phyloP scores from a whole-genome alignment of 92 coral and sea anemone genomes.

The Diadumene lineata region DNA sequence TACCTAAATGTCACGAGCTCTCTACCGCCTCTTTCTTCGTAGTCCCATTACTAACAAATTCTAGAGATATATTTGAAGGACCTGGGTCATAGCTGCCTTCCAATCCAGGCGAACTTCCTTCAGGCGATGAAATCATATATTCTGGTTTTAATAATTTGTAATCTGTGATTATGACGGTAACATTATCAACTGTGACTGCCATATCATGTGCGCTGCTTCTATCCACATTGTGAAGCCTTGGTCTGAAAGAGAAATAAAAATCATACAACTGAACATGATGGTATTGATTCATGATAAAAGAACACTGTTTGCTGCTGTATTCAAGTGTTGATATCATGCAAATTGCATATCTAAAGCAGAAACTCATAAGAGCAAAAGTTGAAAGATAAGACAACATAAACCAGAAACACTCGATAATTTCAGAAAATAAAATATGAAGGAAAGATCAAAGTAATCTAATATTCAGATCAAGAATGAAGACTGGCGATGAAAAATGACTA shows the following conservation, averaged over 20 bases:
- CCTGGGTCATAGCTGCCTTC: slow-evolving; percentile 63
- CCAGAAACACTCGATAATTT: too few species aligned
- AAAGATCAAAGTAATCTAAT: too few species aligned
- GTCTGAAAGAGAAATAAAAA: slow-evolving; percentile 58
- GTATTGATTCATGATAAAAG: too few species aligned
- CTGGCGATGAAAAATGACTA: too few species aligned
- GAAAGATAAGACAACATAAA: too few species aligned
- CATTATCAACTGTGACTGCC: slow-evolving; percentile 93
- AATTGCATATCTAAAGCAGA: too few species aligned
- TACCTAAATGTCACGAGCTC: slow-evolving; percentile 57
- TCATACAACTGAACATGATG: too few species aligned
- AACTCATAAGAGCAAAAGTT: too few species aligned
- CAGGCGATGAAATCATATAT: slow-evolving; percentile 71
- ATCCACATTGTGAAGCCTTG: slow-evolving; percentile 86
- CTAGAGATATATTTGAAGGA: slow-evolving; percentile 45
- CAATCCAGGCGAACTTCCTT: slow-evolving; percentile 60
- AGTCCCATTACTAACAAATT: slow-evolving; percentile 58
- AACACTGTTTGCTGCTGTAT: too few species aligned
- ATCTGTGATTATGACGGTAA: slow-evolving; percentile 94
- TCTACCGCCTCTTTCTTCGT: slow-evolving; percentile 45
- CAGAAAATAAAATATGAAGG: too few species aligned
- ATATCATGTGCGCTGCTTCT: slow-evolving; percentile 93
- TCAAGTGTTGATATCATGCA: too few species aligned
- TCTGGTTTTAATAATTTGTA: slow-evolving; percentile 88
- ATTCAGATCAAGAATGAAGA: too few species aligned